Evolutionary conservation across 2,113 vertebrate genomes (phyloP).

Genomic region (Terrapene triunguis): DNA sequence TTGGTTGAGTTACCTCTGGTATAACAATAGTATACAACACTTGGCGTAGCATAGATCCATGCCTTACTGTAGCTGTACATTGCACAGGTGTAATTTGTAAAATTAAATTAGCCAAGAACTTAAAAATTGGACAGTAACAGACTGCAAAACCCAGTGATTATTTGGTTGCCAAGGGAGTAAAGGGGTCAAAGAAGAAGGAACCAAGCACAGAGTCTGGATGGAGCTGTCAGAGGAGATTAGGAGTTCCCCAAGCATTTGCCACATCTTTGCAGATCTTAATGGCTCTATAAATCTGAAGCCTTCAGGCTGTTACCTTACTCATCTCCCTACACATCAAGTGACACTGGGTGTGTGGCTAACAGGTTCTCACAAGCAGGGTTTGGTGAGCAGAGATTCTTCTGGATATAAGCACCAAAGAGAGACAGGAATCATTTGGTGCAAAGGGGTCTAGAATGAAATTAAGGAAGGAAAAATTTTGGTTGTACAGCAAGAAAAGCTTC

Average conservation of each 20-base stretch:
- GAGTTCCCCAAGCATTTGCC: not conserved
- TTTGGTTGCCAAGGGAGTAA: not conserved
- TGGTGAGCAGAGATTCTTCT: not conserved
- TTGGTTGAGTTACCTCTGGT: not conserved
- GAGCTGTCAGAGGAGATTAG: not conserved
- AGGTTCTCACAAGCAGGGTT: not conserved
- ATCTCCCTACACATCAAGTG: not conserved
- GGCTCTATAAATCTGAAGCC: accelerated
- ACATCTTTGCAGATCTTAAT: not conserved
- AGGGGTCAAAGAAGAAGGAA: not conserved
- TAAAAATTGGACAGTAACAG: not conserved
- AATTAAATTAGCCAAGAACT: not conserved
- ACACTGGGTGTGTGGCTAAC: not conserved
- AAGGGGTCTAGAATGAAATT: not conserved
- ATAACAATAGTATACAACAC: not conserved
- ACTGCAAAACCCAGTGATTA: not conserved
- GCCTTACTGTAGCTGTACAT: not conserved
- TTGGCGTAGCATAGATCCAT: not conserved
- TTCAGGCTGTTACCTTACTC: accelerated
- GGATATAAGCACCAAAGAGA: not conserved
- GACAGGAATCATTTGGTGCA: not conserved
- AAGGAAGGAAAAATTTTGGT: not conserved
- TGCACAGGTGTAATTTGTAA: not conserved
- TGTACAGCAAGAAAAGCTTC: conserved; percentile 2
- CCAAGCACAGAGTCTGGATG: not conserved